These are phyloP conservation scores for Hemicentrotus pulcherrimus DNA, from an alignment of 35 echinoderm and acorn worm species.

Conservation along the genomic window DNA sequence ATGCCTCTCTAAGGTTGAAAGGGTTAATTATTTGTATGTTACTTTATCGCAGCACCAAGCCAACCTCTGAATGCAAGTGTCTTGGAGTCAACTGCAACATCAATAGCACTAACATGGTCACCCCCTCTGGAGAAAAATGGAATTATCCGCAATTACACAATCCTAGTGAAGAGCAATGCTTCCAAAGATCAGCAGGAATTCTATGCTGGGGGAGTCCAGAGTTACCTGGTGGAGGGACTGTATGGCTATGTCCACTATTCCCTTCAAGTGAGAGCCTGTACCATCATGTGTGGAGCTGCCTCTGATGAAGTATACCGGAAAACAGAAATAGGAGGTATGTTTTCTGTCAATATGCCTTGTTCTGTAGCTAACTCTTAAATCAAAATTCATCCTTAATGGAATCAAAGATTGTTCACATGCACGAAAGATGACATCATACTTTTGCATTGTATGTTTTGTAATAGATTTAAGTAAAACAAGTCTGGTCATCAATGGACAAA, in stretches of 20 bases:
- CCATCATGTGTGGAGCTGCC: background rate
- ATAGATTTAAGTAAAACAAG: background rate
- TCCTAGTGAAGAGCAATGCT: background rate
- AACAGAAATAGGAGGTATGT: background rate
- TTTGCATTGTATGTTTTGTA: background rate
- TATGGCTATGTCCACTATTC: background rate
- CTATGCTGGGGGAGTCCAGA: background rate
- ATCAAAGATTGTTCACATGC: background rate
- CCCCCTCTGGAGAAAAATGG: conserved; percentile 18
- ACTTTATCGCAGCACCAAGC: background rate
- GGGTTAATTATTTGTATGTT: background rate
- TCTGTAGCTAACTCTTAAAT: background rate
- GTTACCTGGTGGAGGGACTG: conserved; percentile 11
- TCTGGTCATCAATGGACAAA: background rate
- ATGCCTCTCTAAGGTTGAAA: too few relatives aligned
- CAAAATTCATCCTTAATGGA: background rate
- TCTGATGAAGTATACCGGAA: background rate
- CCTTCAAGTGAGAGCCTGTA: conserved; percentile 6
- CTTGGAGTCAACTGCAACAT: background rate
- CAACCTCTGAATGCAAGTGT: background rate
- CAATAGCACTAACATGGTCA: background rate
- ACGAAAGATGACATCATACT: background rate
- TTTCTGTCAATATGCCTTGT: background rate
- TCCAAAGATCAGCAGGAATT: background rate
- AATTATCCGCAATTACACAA: conserved; percentile 10